These are phyloP conservation scores for Belgica antarctica DNA, from an alignment of 2,888 invertebrate species.

Conservation along the genomic window DNA sequence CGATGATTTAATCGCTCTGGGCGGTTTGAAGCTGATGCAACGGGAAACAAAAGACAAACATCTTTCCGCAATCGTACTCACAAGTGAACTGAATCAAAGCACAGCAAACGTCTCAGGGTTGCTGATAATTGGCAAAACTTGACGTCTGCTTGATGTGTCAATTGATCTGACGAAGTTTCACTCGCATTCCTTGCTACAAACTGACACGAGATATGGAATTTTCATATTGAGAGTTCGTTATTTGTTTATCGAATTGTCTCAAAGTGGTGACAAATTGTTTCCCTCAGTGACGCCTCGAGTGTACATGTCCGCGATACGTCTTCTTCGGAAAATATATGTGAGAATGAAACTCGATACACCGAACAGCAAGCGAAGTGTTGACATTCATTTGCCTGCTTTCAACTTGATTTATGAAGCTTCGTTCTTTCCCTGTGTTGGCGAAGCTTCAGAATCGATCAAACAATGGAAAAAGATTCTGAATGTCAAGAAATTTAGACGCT, in stretches of 20 bases:
- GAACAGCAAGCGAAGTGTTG: background rate
- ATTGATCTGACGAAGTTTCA: background rate
- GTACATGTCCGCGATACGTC: background rate
- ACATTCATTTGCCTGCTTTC: background rate
- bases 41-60: background rate
- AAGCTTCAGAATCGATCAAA: slow-evolving; percentile 3
- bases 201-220: background rate
- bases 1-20: background rate
- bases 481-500: no score
- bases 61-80: background rate
- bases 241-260: background rate
- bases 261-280: background rate
- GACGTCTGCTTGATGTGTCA: background rate
- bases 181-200: background rate
- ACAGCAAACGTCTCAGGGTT: no score
- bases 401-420: background rate
- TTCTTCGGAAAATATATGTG: background rate
- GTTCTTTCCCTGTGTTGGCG: background rate
- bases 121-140: background rate
- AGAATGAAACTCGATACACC: background rate
- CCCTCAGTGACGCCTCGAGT: background rate
- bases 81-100: background rate
- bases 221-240: background rate
- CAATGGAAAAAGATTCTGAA: background rate
- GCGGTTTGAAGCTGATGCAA: background rate